These are phyloP conservation scores for Pedetes capensis DNA, from an alignment of 2,113 vertebrate genomes.

Conservation along the genomic window DNA sequence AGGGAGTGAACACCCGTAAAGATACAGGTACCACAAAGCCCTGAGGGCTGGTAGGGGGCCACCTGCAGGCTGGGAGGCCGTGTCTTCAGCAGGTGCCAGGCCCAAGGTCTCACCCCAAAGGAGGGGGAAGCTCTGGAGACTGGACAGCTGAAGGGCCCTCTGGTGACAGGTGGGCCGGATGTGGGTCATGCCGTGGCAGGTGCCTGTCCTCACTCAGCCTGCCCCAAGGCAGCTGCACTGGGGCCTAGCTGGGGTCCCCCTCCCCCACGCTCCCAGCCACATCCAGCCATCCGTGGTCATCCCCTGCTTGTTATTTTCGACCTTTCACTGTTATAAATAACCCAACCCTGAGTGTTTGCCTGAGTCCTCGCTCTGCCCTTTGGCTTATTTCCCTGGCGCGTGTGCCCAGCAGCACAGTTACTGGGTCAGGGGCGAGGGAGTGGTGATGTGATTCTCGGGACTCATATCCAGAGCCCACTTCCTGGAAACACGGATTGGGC, in stretches of 20 bases:
- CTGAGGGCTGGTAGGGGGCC: neutral
- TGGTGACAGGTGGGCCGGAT: neutral
- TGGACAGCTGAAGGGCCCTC: neutral
- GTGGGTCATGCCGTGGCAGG: neutral
- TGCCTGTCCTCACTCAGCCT: neutral
- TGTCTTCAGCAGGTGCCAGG: neutral
- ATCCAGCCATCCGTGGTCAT: neutral
- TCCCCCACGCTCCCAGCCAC: neutral
- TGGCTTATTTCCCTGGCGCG: slow-evolving; percentile 59
- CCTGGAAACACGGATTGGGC: slow-evolving; percentile 32
- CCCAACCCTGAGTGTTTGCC: neutral
- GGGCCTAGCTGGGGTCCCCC: too few species aligned
- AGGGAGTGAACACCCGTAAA: neutral
- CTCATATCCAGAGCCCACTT: slow-evolving; percentile 12
- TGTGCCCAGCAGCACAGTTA: slow-evolving; percentile 65
- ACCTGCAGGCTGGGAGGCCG: neutral
- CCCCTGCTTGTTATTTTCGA: slow-evolving; percentile 26
- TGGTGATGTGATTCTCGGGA: neutral
- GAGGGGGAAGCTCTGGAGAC: neutral
- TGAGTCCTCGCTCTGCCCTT: slow-evolving; percentile 25
- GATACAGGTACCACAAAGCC: neutral
- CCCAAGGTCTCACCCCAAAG: neutral
- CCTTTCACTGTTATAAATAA: slow-evolving; percentile 55
- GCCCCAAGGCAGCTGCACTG: neutral
- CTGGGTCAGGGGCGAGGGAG: slow-evolving; percentile 62